Conservation (phyloP, 2,797 vertebrate species). For the Schizothorax lantsangensis region DNA sequence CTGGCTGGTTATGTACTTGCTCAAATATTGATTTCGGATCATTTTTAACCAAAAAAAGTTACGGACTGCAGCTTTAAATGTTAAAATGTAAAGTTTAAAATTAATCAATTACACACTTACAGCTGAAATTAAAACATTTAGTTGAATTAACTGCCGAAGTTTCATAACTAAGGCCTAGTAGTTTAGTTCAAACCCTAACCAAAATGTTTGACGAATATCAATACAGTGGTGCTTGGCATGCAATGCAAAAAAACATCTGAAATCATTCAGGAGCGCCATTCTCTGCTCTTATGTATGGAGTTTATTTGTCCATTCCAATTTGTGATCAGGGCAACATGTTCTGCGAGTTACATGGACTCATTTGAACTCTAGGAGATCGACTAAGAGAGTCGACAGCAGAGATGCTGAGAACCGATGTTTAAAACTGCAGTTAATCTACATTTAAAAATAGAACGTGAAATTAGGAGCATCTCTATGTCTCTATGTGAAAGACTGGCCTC, state of each 20-base stretch:
- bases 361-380: background rate
- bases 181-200: background rate
- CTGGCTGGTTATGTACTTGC: no score
- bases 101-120: background rate
- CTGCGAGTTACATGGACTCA: background rate
- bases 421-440: conserved; percentile 33
- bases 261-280: background rate
- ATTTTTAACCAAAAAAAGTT: no score
- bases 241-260: background rate
- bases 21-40: no score
- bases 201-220: background rate
- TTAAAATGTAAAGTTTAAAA: background rate
- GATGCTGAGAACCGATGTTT: conserved; percentile 1
- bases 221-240: background rate
- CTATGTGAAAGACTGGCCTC: conserved; percentile 27
- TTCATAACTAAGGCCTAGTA: background rate
- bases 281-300: background rate
- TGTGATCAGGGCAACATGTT: background rate
- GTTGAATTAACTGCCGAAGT: background rate
- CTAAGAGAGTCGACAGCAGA: background rate
- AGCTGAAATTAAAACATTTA: background rate
- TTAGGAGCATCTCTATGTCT: conserved; percentile 10
- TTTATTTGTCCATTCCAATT: background rate
- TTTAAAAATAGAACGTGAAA: conserved; percentile 27
- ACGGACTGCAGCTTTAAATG: no score